A percentile compares a stretch with the other conserved stretches of the same genome.
Evolutionary conservation across 2,888 invertebrate species (phyloP).

Genomic region (Lobophora halterata): DNA sequence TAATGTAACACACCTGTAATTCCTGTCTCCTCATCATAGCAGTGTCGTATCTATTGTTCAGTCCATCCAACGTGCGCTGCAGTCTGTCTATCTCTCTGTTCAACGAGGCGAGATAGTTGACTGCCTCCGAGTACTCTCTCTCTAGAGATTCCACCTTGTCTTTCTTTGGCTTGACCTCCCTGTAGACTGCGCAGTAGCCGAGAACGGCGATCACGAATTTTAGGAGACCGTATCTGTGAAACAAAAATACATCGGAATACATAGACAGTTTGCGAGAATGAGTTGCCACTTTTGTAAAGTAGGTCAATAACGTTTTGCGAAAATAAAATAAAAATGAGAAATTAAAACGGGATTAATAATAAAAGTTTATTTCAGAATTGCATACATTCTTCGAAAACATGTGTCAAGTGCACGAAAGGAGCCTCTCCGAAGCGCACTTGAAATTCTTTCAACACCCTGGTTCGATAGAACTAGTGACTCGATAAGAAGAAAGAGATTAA

Average conservation of each 20-base stretch:
- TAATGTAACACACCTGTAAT: constrained; percentile 68
- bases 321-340: no score
- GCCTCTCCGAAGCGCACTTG: no score
- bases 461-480: no score
- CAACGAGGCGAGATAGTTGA: constrained; percentile 83
- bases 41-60: constrained; percentile 88
- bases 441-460: no score
- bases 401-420: no score
- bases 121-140: constrained; percentile 82
- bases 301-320: no score
- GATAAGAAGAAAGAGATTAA: no score
- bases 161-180: constrained; percentile 92
- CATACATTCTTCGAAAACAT: no score
- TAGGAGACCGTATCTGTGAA: constrained; percentile 84
- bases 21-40: constrained; percentile 86
- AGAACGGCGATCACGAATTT: constrained; percentile 93
- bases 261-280: not conserved
- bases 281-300: not conserved
- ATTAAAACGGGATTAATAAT: no score
- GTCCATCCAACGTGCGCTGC: constrained; percentile 84
- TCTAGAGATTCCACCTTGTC: constrained; percentile 90
- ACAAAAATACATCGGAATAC: not conserved
- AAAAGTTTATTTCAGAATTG: no score
- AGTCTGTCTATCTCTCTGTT: constrained; percentile 87
- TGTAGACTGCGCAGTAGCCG: constrained; percentile 93